These are phyloP conservation scores for Hofmannophila pseudospretella DNA, from an alignment of 2,888 invertebrate species.

Conservation along the genomic window DNA sequence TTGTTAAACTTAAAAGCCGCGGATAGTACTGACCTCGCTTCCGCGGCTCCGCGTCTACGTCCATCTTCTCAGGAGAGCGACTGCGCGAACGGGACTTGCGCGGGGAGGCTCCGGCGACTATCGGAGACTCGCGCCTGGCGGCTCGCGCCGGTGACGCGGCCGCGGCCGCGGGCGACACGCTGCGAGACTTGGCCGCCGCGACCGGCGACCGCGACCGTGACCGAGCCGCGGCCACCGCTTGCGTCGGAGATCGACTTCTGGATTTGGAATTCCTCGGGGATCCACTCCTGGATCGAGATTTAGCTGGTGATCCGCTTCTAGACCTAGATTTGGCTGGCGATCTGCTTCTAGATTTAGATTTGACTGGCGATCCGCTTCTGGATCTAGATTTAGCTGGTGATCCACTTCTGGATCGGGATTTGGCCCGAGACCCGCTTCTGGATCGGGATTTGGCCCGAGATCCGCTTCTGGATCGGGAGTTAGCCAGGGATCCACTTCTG, in stretches of 20 bases:
- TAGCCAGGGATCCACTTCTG: constrained; percentile 12
- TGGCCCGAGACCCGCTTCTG: constrained; percentile 4
- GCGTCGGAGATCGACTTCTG: background rate
- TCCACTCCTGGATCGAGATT: constrained; percentile 22
- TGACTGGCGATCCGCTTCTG: constrained; percentile 21
- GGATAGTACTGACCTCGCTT: too few relatives aligned
- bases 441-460: constrained; percentile 12
- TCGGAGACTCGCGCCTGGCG: constrained; percentile 6
- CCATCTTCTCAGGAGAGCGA: too few relatives aligned
- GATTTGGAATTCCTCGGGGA: too few relatives aligned
- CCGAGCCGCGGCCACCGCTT: background rate
- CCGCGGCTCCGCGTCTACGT: too few relatives aligned
- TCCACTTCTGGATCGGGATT: constrained; percentile 15
- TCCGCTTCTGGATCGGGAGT: constrained; percentile 14
- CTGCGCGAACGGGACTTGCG: too few relatives aligned
- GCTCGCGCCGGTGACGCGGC: background rate
- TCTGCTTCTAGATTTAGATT: constrained; percentile 14
- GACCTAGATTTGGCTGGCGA: constrained; percentile 14
- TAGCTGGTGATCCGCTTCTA: constrained; percentile 16
- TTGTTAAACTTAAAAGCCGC: too few relatives aligned
- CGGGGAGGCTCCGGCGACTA: background rate
- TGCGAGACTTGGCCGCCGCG: too few relatives aligned
- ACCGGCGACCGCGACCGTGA: background rate
- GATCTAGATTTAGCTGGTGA: constrained; percentile 15
- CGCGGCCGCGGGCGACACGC: background rate